A percentile compares a stretch with the other conserved stretches of the same genome.
These are phyloP conservation scores for Corythoichthys haematopterus DNA, from an alignment of 2,113 vertebrate species.

Conservation along the genomic window DNA sequence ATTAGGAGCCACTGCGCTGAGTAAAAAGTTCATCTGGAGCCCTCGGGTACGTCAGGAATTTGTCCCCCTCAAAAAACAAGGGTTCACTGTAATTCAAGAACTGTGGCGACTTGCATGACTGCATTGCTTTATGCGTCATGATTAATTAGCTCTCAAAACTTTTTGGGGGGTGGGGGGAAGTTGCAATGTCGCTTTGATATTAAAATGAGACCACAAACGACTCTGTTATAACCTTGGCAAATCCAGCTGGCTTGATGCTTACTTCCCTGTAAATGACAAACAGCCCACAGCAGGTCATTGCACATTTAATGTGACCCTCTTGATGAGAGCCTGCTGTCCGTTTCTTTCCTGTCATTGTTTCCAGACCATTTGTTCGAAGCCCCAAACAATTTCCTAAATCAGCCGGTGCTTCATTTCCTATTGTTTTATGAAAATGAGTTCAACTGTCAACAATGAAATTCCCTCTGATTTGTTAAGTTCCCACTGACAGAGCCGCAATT, in stretches of 20 bases:
- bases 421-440: neutral
- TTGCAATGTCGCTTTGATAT: neutral
- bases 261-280: neutral
- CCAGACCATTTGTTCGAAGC: neutral
- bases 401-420: neutral
- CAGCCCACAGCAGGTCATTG: neutral
- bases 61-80: too few relatives aligned
- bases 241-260: neutral
- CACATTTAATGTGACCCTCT: neutral
- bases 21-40: too few relatives aligned
- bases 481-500: neutral
- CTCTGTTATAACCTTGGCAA: neutral
- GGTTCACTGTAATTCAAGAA: neutral
- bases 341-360: neutral
- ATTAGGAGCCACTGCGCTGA: too few relatives aligned
- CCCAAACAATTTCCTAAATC: neutral
- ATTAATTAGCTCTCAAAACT: neutral
- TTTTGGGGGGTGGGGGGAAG: neutral
- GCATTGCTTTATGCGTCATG: too few relatives aligned
- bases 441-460: neutral
- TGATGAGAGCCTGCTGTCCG: neutral
- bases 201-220: neutral
- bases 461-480: neutral
- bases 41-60: too few relatives aligned
- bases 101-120: neutral